Base-by-base conservation (phyloP, 2,888 invertebrate genomes). In the Drosophila nigritarsus region DNA sequence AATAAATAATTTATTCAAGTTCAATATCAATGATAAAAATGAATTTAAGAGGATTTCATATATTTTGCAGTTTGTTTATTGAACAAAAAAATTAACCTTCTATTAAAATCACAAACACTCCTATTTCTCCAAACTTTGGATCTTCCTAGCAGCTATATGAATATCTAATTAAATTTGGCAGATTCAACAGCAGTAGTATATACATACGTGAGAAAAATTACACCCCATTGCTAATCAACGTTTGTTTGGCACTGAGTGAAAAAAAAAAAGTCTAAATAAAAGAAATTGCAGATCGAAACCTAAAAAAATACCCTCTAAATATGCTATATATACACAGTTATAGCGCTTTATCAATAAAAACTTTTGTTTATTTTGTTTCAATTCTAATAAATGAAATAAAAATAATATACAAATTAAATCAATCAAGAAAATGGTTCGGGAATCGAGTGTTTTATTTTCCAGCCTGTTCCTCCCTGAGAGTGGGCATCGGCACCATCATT, bases 181-280 rank as follows among this genome's bases (percentile, higher is more conserved):
- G 13, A 29, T 32, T 24, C 15, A 27, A 48, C 2, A 59, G 13
- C 29, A 32, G 9, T 30, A 18, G 27, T 40, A 27, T 38, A 40
- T 30, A 27, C 3, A 30, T 27, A 32, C 5, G 20, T 59, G 18
- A n/a, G 13, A 42, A 55, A 76, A 61, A 29, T 76, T 67, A 36
- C 75, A 77, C 34, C 15, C 1, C 8, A 3, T 15, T 73, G 77
- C 45, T 77, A 75, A 75, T 76, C n/a, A 50, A 59, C 24, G 42
- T 56, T 61, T 42, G 30, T 51, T 61, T 51, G 38, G 13, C 8
- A 29, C 11, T 29, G n/a, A 13, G 11, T 11, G 13, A 4, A 30
- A 30, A n/a, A 29, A 8, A 29, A 8, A 29, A 24, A 45, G 7
- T n/a, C n/a, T 32, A 30, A 56, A 32, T 15, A 30, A 42, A 20